Conservation (phyloP, 2,797 vertebrate genomes). For the Chlorospingus flavigularis region DNA sequence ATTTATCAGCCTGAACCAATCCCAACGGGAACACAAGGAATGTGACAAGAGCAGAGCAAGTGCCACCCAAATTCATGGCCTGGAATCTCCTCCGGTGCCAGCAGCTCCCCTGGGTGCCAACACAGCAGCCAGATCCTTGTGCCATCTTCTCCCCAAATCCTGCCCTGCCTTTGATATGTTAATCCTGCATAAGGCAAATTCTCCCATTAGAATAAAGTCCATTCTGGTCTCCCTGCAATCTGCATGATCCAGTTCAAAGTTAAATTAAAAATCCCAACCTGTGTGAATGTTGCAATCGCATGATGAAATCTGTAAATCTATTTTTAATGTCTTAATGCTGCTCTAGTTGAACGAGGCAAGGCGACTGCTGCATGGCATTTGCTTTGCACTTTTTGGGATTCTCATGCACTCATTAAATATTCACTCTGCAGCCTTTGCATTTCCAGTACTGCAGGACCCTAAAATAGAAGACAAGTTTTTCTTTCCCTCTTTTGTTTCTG, state of each 20-base stretch:
- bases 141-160: slow-evolving; percentile 35
- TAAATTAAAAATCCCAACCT: slow-evolving; percentile 61
- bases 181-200: slow-evolving; percentile 55
- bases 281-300: slow-evolving; percentile 60
- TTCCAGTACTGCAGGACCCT: slow-evolving; percentile 60
- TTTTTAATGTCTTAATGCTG: slow-evolving; percentile 59
- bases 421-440: slow-evolving; percentile 37
- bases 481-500: slow-evolving; percentile 38
- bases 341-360: slow-evolving; percentile 2
- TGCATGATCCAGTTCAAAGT: slow-evolving; percentile 63
- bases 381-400: slow-evolving; percentile 35
- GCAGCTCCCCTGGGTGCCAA: not conserved
- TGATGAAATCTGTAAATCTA: slow-evolving; percentile 64
- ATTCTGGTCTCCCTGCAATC: slow-evolving; percentile 45
- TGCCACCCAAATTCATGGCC: not conserved
- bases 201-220: slow-evolving; percentile 56
- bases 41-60: not conserved
- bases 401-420: slow-evolving; percentile 56
- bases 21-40: not conserved
- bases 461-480: slow-evolving; percentile 53
- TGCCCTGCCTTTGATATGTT: slow-evolving; percentile 56
- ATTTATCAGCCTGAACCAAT: not conserved
- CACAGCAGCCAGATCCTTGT: not conserved
- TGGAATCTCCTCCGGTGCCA: not conserved
- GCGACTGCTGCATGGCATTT: slow-evolving; percentile 13